These are phyloP conservation scores for Lacanobia wlatinum DNA, from an alignment of 2,888 invertebrate genomes.

Conservation along the genomic window DNA sequence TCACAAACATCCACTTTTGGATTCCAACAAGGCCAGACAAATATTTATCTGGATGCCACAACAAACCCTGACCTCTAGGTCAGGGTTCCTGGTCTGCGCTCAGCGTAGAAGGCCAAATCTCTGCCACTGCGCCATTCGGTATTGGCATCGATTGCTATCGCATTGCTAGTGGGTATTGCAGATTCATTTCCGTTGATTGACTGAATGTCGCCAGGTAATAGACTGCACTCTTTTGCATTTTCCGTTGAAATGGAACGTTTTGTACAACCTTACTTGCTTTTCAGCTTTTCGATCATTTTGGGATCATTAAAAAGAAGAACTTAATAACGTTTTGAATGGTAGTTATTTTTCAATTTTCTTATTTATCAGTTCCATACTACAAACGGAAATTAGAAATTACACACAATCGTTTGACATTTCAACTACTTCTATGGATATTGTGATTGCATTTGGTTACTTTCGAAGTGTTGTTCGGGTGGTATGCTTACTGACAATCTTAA, in stretches of 20 bases:
- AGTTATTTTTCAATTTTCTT: no score
- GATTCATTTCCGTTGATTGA: constrained; percentile 50
- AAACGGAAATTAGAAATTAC: no score
- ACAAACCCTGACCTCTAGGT: constrained; percentile 36
- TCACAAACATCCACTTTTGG: constrained; percentile 2
- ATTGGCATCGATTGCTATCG: constrained; percentile 45
- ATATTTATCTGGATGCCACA: constrained; percentile 43
- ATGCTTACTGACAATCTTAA: no score
- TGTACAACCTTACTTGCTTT: background rate
- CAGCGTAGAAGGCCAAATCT: constrained; percentile 42
- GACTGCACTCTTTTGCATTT: constrained; percentile 21
- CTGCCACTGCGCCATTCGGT: constrained; percentile 46
- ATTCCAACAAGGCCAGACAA: constrained; percentile 23
- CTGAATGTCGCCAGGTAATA: constrained; percentile 32
- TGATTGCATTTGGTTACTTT: no score
- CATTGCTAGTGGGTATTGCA: constrained; percentile 1
- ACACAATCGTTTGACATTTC: no score
- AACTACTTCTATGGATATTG: no score
- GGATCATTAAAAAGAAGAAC: background rate
- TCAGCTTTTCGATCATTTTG: background rate
- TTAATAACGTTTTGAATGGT: no score
- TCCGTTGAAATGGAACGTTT: constrained; percentile 20
- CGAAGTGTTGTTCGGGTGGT: no score
- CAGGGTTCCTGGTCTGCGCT: constrained; percentile 32
- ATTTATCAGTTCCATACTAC: no score